phyloP scores from a whole-genome alignment of 2,888 invertebrate genomes.

The Stenurella melanura region DNA sequence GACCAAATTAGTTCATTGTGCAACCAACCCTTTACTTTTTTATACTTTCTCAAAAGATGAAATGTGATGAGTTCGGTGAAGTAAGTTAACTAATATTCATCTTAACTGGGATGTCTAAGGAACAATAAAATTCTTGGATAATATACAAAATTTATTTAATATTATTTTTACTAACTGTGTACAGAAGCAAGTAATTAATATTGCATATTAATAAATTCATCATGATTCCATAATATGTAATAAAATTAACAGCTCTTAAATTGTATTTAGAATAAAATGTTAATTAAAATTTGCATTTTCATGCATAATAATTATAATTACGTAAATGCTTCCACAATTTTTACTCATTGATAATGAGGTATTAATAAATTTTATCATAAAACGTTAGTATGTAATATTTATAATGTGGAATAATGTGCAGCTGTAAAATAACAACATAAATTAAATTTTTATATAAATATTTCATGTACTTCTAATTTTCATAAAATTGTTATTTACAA shows the following conservation, averaged over 20 bases:
- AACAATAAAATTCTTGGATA: too few relatives aligned
- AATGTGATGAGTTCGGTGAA: too few relatives aligned
- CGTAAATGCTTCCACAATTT: slow-evolving; percentile 15
- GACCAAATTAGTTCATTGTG: too few relatives aligned
- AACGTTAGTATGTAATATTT: slow-evolving; percentile 15
- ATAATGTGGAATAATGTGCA: background rate
- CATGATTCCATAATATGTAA: slow-evolving; percentile 18
- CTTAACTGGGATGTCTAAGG: too few relatives aligned
- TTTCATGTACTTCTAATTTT: background rate
- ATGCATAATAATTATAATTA: slow-evolving; percentile 30
- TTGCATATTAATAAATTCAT: slow-evolving; percentile 3
- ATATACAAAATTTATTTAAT: too few relatives aligned
- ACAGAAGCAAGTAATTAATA: background rate
- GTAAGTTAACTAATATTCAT: too few relatives aligned
- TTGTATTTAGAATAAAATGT: slow-evolving; percentile 24
- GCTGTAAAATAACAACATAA: slow-evolving; percentile 9
- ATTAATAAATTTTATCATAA: slow-evolving; percentile 2
- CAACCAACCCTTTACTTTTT: too few relatives aligned
- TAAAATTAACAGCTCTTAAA: slow-evolving; percentile 26
- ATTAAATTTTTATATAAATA: slow-evolving; percentile 5
- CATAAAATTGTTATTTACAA: background rate
- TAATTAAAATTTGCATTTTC: slow-evolving; percentile 31
- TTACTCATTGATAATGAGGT: slow-evolving; percentile 4
- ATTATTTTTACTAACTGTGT: too few relatives aligned
- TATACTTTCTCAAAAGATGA: too few relatives aligned